Base-by-base conservation (phyloP, 2,888 invertebrate genomes). In the Loripinus fragilis region DNA sequence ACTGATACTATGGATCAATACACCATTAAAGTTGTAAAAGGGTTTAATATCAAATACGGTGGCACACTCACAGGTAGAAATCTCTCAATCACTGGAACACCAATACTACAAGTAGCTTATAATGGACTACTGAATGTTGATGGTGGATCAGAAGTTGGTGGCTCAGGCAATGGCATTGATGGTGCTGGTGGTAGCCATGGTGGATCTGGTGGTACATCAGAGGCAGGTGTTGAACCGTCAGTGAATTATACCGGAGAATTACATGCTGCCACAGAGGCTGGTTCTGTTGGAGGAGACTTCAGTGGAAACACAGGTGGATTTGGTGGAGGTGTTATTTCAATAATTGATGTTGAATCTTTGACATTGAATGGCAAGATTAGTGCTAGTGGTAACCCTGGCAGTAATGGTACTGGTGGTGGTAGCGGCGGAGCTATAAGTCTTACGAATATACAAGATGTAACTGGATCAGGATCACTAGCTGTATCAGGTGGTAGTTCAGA, bases 131-230 rank as follows among this genome's bases (percentile, higher is more conserved):
- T 90, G 8, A 78, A 70, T 76, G 86, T 81, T 0, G 74, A 85
- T 79, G 81, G 80, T 33, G 87, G 87, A 30, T 38, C 72, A 28
- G 50, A 83, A 23, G 71, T 68, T 2, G 33, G 50, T 35, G 88
- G 87, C 1, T 28, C 71, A n/a, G 82, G 83, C 25, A 80, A 76
- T 65, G 86, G 85, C 23, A 17, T 28, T 0, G 76, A 67, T 64
- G 88, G 88, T 10, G 78, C 84, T 15, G 90, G 89, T 28, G 90
- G 84, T 1, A 87, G 85, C 66, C 71, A 86, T 81, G 90, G 90
- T 28, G 90, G 90, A 20, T 74, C 80, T 30, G 90, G 90, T 41
- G 90, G 90, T 12, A 20, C 25, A 0, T 80, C 87, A 1, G 41
- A 10, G 23, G 64, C 74, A 42, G 76, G 73, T 12, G 48, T 68